Evolutionary conservation across 2,797 vertebrate species (phyloP).

Genomic region (Girardinus metallicus): DNA sequence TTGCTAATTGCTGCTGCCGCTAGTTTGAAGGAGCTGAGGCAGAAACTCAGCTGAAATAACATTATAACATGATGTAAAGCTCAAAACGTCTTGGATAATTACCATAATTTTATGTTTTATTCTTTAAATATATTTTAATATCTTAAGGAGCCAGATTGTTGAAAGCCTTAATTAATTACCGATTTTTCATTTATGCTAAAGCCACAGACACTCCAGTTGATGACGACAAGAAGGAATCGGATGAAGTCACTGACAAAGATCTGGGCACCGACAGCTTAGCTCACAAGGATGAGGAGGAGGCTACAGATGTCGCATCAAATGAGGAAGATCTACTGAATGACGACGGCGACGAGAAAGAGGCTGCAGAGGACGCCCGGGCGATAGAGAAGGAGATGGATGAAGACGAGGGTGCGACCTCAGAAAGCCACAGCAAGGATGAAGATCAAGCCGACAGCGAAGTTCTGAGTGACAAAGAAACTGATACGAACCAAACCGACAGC

Average conservation of each 20-base stretch:
- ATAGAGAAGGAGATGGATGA: neutral
- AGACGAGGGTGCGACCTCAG: neutral
- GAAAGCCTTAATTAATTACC: neutral
- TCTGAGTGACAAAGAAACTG: neutral
- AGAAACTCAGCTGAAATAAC: neutral
- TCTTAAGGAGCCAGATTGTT: neutral
- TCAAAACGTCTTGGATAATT: neutral
- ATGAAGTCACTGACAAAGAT: neutral
- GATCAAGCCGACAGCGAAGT: neutral
- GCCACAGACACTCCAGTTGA: neutral
- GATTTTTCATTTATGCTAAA: neutral
- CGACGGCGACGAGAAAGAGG: neutral
- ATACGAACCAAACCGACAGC: slow-evolving; percentile 1
- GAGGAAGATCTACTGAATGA: neutral
- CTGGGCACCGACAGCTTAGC: neutral
- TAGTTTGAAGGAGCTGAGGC: neutral
- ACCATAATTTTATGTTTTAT: neutral
- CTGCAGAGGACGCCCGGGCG: neutral
- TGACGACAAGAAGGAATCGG: neutral
- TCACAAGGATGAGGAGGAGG: neutral
- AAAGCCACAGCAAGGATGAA: neutral
- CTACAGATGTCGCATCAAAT: accelerated
- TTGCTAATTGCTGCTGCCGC: neutral
- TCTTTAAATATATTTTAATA: neutral
- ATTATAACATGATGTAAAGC: neutral